Base-by-base conservation (phyloP, 2,113 vertebrate species). In the Charadrius vociferus region DNA sequence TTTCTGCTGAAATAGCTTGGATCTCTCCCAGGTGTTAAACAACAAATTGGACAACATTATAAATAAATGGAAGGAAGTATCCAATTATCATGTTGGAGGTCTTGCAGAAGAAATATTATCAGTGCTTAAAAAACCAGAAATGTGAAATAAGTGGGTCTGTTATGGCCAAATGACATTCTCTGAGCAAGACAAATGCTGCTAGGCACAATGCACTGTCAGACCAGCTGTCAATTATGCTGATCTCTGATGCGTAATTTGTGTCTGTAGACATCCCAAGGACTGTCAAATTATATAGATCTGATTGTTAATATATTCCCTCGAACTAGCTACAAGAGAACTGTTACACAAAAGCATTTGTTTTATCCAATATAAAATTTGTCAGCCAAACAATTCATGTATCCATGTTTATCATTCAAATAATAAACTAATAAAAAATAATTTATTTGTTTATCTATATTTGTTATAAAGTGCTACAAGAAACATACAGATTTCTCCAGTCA, bases 41-140 rank as follows among this genome's bases (percentile, higher is more conserved):
- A 96, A 90, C 97, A 98, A 91, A 98, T 95, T 24, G 98, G 98
- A 90, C 97, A 98, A 70, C 75, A 83, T 95, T 97, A 50, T 62
- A 92, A 97, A 66, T 17, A 93, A 74, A 37, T 62, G 26, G 23
- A 65, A 82, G 39, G 30, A 73, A 66, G 6, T 86, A 68, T n/a
- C 85, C 53, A 32, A 11, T 89, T 71, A 86, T 71, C 18, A 59
- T 13, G 58, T 43, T 53, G 37, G 62, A 92, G n/a, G 19, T 47
- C 61, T 67, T 88, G 26, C 12, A 90, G 50, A 49, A 77, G 36
- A 75, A 94, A 85, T n/a, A 92, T 81, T 96, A 96, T 88, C 90
- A 97, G 91, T 27, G 86, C 82, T 88, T 72, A 32, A 56, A 92
- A 79, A 23, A 73, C 63, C 17, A 86, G 47, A 78, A 84, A 74